These are phyloP conservation scores for Beaufortia kweichowensis DNA, from an alignment of 2,113 vertebrate species.

Conservation along the genomic window DNA sequence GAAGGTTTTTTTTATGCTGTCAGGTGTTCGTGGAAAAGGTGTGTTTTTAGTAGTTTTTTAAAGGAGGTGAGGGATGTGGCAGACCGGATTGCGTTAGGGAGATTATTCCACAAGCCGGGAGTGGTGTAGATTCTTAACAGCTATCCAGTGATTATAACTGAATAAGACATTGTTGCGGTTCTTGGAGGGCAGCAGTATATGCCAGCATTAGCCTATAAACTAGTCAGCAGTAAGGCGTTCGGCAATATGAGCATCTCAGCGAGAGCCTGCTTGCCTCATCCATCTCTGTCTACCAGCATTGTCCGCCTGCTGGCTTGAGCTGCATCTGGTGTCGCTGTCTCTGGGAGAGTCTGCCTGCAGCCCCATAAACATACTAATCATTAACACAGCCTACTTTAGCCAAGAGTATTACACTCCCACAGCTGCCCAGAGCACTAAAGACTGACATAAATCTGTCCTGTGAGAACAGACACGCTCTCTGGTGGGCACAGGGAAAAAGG, in stretches of 20 bases:
- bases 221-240: constrained; percentile 27
- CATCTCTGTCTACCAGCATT: constrained; percentile 37
- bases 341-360: constrained; percentile 13
- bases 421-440: constrained; percentile 29
- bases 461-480: constrained; percentile 34
- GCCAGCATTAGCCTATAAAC: constrained; percentile 18
- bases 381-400: constrained; percentile 45
- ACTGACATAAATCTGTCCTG: constrained; percentile 36
- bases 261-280: constrained; percentile 35
- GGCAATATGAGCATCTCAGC: constrained; percentile 45
- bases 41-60: too few species aligned
- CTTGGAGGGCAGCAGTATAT: not conserved
- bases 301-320: constrained; percentile 35
- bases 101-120: too few species aligned
- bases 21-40: too few species aligned
- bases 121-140: too few species aligned
- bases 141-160: not conserved
- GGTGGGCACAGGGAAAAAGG: constrained; percentile 38
- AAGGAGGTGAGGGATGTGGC: too few species aligned
- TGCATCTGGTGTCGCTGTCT: constrained; percentile 29
- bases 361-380: constrained; percentile 44
- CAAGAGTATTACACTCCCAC: constrained; percentile 18
- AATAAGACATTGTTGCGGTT: not conserved
- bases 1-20: too few species aligned
- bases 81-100: too few species aligned